Evolutionary conservation across 2,888 invertebrate species (phyloP), one percentile per base, ranked within the genome.

Genomic region (Aphrophora alni): DNA sequence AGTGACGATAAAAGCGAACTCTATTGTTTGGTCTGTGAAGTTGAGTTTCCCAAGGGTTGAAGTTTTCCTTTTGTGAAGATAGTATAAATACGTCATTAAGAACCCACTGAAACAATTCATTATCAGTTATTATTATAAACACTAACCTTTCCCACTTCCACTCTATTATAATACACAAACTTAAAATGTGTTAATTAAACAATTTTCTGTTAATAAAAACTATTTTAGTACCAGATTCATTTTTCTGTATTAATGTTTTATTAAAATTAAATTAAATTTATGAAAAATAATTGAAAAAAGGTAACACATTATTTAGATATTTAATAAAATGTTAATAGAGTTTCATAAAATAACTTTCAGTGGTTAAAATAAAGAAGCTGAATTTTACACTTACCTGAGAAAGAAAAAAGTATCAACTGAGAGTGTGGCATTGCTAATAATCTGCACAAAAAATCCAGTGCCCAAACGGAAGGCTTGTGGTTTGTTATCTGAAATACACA

Each of bases 331-430:
- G n/a, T n/a, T n/a, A n/a, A n/a, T n/a, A n/a, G n/a, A n/a, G n/a
- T n/a, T n/a, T n/a, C n/a, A n/a, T n/a, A n/a, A n/a, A n/a, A n/a
- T n/a, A n/a, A n/a, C n/a, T n/a, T n/a, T n/a, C n/a, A n/a, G n/a
- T n/a, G n/a, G 10, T 80, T 4, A 38, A 33, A 21, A 44, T 17
- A 78, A 68, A n/a, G n/a, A n/a, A 25, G 0, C 78, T 81, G 82
- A 86, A 27, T 44, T 38, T 51, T 44, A n/a, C n/a, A n/a, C 75
- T 75, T 87, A 92, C 93, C 93, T 92, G 73, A 92, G 90, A 83
- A 92, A 91, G 84, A 93, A 92, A 85, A 92, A 90, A 0, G 91
- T 91, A 85, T 92, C 92, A 21, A 92, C 92, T 0, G 91, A 90
- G 81, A 91, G 89, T 0, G 91, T 90, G 21, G 91, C 91, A 70